These are phyloP conservation scores for Oplegnathus fasciatus DNA, from an alignment of 2,113 vertebrate genomes.

Conservation along the genomic window DNA sequence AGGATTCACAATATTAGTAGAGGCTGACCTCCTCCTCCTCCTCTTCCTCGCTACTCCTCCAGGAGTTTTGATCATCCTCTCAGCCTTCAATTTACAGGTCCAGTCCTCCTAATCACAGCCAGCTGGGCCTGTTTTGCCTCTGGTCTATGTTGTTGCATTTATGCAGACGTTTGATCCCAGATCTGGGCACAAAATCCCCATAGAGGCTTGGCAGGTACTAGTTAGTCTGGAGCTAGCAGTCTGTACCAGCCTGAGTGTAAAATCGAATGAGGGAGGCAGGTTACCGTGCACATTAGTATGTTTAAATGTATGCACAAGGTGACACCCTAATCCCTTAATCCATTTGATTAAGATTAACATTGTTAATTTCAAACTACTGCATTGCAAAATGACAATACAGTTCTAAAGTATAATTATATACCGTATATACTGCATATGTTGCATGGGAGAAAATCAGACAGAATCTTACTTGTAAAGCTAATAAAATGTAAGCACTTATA, in stretches of 20 bases:
- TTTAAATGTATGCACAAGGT: background rate
- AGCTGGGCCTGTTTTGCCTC: constrained; percentile 51
- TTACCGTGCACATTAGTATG: background rate
- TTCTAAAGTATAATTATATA: background rate
- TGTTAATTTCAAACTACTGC: background rate
- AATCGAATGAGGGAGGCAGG: background rate
- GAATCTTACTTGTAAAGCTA: no score
- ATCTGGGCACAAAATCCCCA: background rate
- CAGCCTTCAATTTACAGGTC: constrained; percentile 43
- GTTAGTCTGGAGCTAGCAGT: background rate
- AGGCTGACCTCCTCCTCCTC: constrained; percentile 27
- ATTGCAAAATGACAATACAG: background rate
- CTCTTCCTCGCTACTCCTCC: constrained; percentile 1
- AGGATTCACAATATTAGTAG: background rate
- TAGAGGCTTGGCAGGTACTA: background rate
- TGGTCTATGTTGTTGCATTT: constrained; percentile 3
- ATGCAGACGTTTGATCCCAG: constrained; percentile 12
- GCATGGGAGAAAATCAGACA: background rate
- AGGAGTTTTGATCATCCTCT: constrained; percentile 59
- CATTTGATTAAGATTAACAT: background rate
- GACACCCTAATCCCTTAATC: background rate
- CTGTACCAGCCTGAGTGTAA: background rate
- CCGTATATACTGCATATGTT: background rate
- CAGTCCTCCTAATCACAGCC: constrained; percentile 51
- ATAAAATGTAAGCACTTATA: background rate